phyloP scores from a whole-genome alignment of 2,113 vertebrate species.

The Pseudorectes ferrugineus region DNA sequence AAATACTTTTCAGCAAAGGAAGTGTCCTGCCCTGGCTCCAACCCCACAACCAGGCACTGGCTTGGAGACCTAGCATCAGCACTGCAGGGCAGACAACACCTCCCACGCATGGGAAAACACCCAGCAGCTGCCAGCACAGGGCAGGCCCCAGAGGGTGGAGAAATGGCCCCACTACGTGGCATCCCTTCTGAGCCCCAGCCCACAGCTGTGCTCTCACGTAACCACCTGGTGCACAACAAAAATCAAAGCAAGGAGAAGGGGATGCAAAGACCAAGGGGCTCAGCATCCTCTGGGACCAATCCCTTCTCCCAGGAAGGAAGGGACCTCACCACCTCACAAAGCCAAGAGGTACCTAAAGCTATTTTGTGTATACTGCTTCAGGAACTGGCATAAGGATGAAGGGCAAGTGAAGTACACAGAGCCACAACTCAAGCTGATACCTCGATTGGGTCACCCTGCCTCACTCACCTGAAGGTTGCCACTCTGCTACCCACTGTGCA shows the following conservation, averaged over 20 bases:
- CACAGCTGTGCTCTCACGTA: not conserved
- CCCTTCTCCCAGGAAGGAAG: not conserved
- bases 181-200: not conserved
- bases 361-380: not conserved
- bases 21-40: not conserved
- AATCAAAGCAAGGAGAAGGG: not conserved
- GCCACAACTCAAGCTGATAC: not conserved
- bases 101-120: rapidly evolving
- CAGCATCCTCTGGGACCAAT: not conserved
- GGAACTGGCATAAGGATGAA: not conserved
- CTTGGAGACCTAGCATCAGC: rapidly evolving
- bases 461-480: not conserved
- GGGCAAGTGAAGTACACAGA: not conserved
- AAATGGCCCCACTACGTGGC: not conserved
- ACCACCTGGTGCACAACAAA: rapidly evolving
- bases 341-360: not conserved
- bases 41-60: rapidly evolving
- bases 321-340: not conserved
- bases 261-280: not conserved
- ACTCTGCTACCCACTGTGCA: not conserved
- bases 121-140: not conserved
- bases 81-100: not conserved
- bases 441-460: not conserved
- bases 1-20: not conserved
- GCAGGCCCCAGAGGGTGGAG: not conserved